Base-by-base conservation (phyloP, 2,888 invertebrate genomes). In the Neelides folsomi region DNA sequence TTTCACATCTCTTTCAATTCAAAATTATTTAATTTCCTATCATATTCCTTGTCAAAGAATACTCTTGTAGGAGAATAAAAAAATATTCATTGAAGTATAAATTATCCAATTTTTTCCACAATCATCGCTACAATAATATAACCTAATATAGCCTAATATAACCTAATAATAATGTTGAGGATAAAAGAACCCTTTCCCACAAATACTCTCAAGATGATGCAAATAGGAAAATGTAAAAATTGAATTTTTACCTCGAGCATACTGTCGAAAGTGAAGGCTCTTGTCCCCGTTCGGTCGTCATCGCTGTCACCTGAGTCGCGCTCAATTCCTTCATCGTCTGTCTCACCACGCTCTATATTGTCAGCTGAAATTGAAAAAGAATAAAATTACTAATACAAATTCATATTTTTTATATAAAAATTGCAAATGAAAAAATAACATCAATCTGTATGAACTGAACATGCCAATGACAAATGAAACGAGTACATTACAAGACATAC, bases 251-350 rank as follows among this genome's bases (percentile, higher is more conserved):
- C 61, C 59, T 62, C 57, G 16, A 64, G 45, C 16, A 64, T 55
- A 38, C 49, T 55, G 52, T 62, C 59, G 51, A 64, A 62, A 50
- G 58, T 61, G 49, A 62, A 60, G 18, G 58, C 46, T 51, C 61
- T 53, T 19, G 54, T 43, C 19, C 47, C 54, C 46, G 50, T 52
- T 35, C 56, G 47, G 48, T 62, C 62, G 61, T 78, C 77, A 65
- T 80, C 80, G 63, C 76, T 77, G 66, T 83, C 83, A 54, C 80
- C 82, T 2, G 86, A 84, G 73, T 89, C 89, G 64, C 86, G 76
- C 73, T 89, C 90, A 68, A 89, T 89, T 57, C 88, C 89, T 72
- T 89, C 89, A 70, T 89, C 88, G 67, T 89, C 83, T 10, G 79
- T 81, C 71, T 83, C 83, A 67, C 66, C 73, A 65, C 56, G 66